A percentile compares a stretch with the other conserved stretches of the same genome.
Evolutionary conservation across 2,113 vertebrate genomes (phyloP).

Genomic region (Sinocyclocheilus anophthalmus): DNA sequence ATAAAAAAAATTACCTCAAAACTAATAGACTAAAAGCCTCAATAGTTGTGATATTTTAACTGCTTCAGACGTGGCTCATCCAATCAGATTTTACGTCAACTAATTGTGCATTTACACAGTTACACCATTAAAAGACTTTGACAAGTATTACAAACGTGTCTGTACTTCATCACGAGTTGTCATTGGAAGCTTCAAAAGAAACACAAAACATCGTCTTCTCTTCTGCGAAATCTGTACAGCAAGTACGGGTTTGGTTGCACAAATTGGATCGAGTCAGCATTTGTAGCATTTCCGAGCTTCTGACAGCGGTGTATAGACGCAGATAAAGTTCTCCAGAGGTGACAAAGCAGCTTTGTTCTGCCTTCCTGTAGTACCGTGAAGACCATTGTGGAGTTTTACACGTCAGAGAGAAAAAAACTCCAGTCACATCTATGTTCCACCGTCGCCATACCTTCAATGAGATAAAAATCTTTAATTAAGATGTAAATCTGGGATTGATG

Average conservation of each 20-base stretch:
- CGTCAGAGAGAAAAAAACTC: slow-evolving; percentile 16
- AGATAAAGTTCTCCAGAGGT: slow-evolving; percentile 37
- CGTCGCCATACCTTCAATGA: slow-evolving; percentile 55
- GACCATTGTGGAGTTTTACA: slow-evolving; percentile 16
- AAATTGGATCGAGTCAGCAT: slow-evolving; percentile 25
- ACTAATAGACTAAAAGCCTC: background rate
- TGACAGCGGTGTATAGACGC: background rate
- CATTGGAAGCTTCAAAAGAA: background rate
- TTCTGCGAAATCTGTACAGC: background rate
- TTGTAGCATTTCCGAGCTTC: slow-evolving; percentile 11
- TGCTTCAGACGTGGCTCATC: background rate
- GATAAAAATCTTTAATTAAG: slow-evolving; percentile 70
- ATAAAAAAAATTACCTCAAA: too few species aligned
- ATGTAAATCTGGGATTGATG: slow-evolving; percentile 66
- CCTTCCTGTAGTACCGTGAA: background rate
- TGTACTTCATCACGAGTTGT: background rate
- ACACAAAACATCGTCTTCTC: background rate
- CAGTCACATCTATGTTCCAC: background rate
- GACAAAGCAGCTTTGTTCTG: slow-evolving; percentile 33
- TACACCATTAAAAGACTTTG: background rate
- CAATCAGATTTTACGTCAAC: too few species aligned
- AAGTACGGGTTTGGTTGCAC: background rate
- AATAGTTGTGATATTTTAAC: background rate
- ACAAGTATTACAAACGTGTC: background rate
- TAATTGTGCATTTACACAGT: background rate